These are phyloP conservation scores for Anoura caudifer DNA, from an alignment of 2,113 vertebrate species.

Conservation along the genomic window DNA sequence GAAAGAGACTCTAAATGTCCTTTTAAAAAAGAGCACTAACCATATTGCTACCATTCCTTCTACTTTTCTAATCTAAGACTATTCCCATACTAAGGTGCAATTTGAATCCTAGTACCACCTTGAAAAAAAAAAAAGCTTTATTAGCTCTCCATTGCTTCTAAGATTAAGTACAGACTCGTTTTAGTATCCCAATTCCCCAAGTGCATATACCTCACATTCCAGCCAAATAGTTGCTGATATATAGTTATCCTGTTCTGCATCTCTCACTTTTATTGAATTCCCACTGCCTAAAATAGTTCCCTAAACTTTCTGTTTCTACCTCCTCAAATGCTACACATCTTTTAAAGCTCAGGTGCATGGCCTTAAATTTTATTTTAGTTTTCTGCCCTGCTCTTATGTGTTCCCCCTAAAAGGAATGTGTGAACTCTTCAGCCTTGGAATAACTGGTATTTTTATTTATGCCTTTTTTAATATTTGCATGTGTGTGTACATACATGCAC, in stretches of 20 bases:
- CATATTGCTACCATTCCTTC: neutral
- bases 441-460: conserved; percentile 18
- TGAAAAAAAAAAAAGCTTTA: neutral
- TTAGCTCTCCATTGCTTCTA: neutral
- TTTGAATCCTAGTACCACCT: neutral
- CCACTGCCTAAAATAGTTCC: neutral
- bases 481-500: neutral
- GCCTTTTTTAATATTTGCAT: neutral
- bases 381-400: neutral
- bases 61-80: neutral
- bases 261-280: neutral
- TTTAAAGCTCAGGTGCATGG: neutral
- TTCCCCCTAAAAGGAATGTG: neutral
- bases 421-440: conserved; percentile 8
- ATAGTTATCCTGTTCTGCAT: neutral
- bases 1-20: neutral
- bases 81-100: neutral
- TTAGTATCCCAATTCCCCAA: neutral
- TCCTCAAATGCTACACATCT: neutral
- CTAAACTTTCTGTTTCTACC: neutral
- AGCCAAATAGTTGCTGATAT: neutral
- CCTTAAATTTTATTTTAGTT: neutral
- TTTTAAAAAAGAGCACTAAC: conserved; percentile 3
- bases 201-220: neutral
- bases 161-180: neutral